Evolutionary conservation across 2,113 vertebrate species (phyloP), one percentile per base, ranked within the genome.

Genomic region (Proteles cristata): DNA sequence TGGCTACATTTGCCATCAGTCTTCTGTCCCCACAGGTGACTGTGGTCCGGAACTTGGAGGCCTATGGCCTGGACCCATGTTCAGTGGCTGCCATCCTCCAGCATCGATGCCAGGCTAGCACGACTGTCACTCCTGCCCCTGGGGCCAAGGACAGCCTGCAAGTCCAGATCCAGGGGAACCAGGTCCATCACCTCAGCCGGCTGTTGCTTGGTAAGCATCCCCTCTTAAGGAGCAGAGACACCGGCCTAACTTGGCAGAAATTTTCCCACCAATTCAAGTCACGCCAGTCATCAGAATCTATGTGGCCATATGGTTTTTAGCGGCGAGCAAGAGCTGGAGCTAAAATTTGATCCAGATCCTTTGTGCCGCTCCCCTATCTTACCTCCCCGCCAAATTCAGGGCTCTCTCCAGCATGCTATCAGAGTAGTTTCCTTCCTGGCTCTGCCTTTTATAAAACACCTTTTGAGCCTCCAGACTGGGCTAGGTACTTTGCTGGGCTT

Each of bases 91-190:
- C 98, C 43, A 86, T 97, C 74, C 98, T 99, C 65, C 99, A 99
- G 88, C 99, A 98, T 92, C 98, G 98, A 93, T 99, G 99, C 79
- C 99, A 99, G 97, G 99, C 99, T 92, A 99, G 99, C 97, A 99
- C 99, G 11, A 99, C 99, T 7, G 97, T 99, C 93, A 98, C 98
- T 7, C 97, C 99, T 0, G 63, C 98, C 6, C 99, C 99, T 3
- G 99, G 99, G n/a, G 66, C 99, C 77, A 99, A 99, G 97, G 99
- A 99, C 94, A 98, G 98, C 97, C 98, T 99, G 55, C 98, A 99
- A 97, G 99, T 99, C 88, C 99, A 99, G 98, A 99, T 99, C 98
- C 99, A 99, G 98, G 99, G 99, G 86, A 99, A 99, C 98, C 99
- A 99, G 98, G 98, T 99, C 97, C 98, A 99, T 93, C 99, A 99